A percentile compares a stretch with the other conserved stretches of the same genome.
These are phyloP conservation scores for Amphiprion ocellaris DNA, from an alignment of 2,113 vertebrate genomes.

Conservation along the genomic window DNA sequence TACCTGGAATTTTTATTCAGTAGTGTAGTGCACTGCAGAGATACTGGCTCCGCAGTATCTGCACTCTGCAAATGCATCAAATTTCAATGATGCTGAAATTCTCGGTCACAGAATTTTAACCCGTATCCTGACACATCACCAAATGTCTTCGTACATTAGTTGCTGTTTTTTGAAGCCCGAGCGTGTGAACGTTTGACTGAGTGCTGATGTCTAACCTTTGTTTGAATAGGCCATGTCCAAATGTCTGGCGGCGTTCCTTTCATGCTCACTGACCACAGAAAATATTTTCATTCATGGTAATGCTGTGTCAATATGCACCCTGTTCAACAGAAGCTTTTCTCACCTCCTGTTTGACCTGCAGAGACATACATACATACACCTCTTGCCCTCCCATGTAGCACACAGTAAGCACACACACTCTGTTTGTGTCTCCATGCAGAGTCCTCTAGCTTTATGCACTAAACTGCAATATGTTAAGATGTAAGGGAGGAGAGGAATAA, in stretches of 20 bases:
- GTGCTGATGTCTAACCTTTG: conserved; percentile 75
- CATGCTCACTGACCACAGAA: conserved; percentile 68
- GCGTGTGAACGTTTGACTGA: conserved; percentile 69
- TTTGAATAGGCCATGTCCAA: conserved; percentile 74
- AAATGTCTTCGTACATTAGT: neutral
- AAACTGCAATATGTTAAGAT: conserved; percentile 4
- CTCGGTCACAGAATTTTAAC: conserved; percentile 1
- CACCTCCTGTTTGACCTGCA: conserved; percentile 51
- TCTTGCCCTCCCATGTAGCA: neutral
- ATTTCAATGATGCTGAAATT: conserved; percentile 7
- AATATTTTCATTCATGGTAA: conserved; percentile 80
- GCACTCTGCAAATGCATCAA: conserved; percentile 10
- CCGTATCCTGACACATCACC: neutral
- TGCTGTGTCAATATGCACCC: conserved; percentile 74
- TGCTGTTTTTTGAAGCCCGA: conserved; percentile 22
- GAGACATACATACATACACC: conserved; percentile 30
- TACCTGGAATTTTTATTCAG: conserved; percentile 35
- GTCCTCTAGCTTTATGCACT: conserved; percentile 6
- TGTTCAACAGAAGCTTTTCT: conserved; percentile 49
- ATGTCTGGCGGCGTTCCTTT: conserved; percentile 60
- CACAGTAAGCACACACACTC: neutral
- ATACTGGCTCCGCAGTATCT: neutral
- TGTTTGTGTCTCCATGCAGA: conserved; percentile 1
- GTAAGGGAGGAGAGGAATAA: conserved; percentile 14
- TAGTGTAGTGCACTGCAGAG: conserved; percentile 27